These are phyloP conservation scores for Synanthedon formicaeformis DNA, from an alignment of 2,888 invertebrate genomes.

Conservation along the genomic window DNA sequence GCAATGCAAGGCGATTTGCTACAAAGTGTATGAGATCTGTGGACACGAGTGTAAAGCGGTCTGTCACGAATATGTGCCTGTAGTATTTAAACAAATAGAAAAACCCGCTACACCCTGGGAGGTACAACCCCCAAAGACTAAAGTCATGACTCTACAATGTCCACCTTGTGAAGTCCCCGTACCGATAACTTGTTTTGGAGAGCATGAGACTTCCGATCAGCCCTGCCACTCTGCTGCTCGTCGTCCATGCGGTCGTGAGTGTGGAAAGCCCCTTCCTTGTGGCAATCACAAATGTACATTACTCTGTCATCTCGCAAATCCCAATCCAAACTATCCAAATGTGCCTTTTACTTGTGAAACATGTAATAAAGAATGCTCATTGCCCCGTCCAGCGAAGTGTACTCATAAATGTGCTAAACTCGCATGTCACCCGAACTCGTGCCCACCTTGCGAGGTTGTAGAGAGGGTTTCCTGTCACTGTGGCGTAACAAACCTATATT, in stretches of 20 bases:
- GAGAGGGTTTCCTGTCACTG: constrained; percentile 86
- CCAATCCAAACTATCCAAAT: constrained; percentile 48
- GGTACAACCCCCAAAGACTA: constrained; percentile 56
- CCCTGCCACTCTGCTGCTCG: constrained; percentile 78
- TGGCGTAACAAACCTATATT: constrained; percentile 78
- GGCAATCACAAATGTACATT: constrained; percentile 81
- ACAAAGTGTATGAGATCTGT: constrained; percentile 68
- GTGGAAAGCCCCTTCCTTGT: constrained; percentile 79
- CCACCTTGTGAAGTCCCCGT: constrained; percentile 80
- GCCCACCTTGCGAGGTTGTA: constrained; percentile 79
- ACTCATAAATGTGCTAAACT: constrained; percentile 77
- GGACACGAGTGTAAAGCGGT: constrained; percentile 75
- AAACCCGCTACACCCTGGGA: constrained; percentile 79
- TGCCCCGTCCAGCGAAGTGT: constrained; percentile 79
- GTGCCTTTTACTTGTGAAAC: constrained; percentile 51
- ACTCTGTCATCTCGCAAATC: constrained; percentile 74
- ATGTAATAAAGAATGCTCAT: constrained; percentile 68
- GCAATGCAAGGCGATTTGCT: constrained; percentile 82
- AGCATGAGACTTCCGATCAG: constrained; percentile 76
- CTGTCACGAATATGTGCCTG: constrained; percentile 83
- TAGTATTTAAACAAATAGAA: constrained; percentile 69
- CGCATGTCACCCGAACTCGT: constrained; percentile 79
- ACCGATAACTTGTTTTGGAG: constrained; percentile 78
- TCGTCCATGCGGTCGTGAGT: constrained; percentile 82
- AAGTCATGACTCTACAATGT: constrained; percentile 73